Evolutionary conservation across 2,888 invertebrate species (phyloP), one percentile per base, ranked within the genome.

Genomic region (Dasypogon diadema): DNA sequence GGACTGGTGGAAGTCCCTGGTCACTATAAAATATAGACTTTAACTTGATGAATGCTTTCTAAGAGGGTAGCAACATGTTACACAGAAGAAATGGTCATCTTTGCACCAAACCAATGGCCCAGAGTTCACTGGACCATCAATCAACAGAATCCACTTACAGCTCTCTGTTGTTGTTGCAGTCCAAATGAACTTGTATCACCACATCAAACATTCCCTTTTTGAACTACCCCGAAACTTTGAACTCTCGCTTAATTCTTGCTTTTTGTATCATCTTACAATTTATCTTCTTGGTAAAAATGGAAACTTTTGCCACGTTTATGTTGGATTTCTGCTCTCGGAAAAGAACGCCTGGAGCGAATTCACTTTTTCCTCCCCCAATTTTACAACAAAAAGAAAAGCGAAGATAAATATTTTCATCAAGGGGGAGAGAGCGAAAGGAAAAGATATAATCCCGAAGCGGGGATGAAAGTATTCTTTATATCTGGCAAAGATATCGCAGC

Each of bases 401-500:
- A 42, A 42, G n/a, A 12, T 12, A 42, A 12, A 42, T 30, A 10
- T 10, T 30, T 30, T 10, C 34, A 30, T 2, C 12, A 12, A 12
- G n/a, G 10, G 34, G 34, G n/a, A 12, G 12, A 12, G 16, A 54
- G 1, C 54, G 8, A 3, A 8, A 16, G 37, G 16, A 37, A 37
- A n/a, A 22, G 24, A 26, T 34, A 30, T 30, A 54, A 21, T 16
- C n/a, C 54, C n/a, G 54, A 54, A 34, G 46, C 24, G 22, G 54
- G 54, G 54, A 54, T 54, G 54, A 70, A 34, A 70, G 54, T 54
- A 70, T 54, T 21, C 30, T 54, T 70, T 34, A 34, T 51, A 70
- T 51, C 70, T 70, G 30, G 46, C 46, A 34, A 10, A 51, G 54
- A 70, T 70, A 70, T 54, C 70, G 30, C 68, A 68, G 26, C 70